phyloP scores from a whole-genome alignment of 2,797 vertebrate genomes.

The Anabas testudineus region DNA sequence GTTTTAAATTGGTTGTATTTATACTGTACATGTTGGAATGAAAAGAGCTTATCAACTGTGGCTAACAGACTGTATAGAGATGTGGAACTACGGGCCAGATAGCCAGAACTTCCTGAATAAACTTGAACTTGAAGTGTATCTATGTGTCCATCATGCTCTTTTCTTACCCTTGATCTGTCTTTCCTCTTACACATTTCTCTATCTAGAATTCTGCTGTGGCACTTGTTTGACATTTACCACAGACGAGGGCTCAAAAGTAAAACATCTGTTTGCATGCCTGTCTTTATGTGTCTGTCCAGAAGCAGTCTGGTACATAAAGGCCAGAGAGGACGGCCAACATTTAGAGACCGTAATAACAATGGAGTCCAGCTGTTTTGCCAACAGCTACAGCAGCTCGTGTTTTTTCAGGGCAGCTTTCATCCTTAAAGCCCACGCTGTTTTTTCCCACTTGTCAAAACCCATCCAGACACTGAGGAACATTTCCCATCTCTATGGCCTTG shows the following conservation, averaged over 20 bases:
- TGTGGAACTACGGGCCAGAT: no score
- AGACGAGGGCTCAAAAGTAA: conserved; percentile 38
- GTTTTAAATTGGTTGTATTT: no score
- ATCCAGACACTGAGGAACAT: conserved; percentile 68
- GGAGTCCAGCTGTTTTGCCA: conserved; percentile 64
- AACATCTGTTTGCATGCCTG: conserved; percentile 51
- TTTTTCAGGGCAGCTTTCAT: conserved; percentile 70
- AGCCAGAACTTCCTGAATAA: no score
- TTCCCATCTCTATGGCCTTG: conserved; percentile 69
- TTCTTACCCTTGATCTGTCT: neutral
- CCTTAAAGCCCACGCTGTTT: conserved; percentile 56
- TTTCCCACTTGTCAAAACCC: conserved; percentile 72
- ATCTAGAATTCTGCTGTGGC: conserved; percentile 26
- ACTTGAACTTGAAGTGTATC: no score
- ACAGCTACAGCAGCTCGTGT: conserved; percentile 70
- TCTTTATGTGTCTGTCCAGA: conserved; percentile 55
- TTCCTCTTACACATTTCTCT: conserved; percentile 9
- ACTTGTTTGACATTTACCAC: conserved; percentile 8
- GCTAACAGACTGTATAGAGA: no score
- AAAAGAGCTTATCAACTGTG: no score
- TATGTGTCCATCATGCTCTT: conserved; percentile 8
- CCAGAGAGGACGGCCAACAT: conserved; percentile 63
- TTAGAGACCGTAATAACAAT: conserved; percentile 74
- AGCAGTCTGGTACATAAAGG: conserved; percentile 49
- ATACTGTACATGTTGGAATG: no score